Conservation (phyloP, 2,113 vertebrate species). For the Ciconia maguari region DNA sequence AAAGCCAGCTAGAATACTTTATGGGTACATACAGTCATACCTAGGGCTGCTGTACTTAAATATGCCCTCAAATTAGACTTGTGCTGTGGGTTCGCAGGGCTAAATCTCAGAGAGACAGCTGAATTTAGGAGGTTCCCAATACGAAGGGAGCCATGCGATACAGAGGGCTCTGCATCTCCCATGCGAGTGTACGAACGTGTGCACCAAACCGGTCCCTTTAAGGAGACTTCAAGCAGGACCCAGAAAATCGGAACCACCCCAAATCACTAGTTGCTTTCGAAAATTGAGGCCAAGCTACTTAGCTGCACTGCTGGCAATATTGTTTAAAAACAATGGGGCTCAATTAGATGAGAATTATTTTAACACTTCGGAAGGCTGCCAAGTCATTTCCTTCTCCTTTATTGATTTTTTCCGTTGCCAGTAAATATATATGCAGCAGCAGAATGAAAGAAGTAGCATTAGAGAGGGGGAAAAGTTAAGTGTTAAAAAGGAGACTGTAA, state of each 20-base stretch:
- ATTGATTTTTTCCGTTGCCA: constrained; percentile 54
- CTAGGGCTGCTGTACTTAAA: neutral
- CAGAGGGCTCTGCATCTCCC: fast-evolving
- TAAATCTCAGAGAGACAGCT: neutral
- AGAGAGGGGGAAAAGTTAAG: neutral
- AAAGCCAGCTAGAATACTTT: constrained; percentile 2
- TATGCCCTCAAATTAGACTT: neutral
- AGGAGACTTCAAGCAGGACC: neutral
- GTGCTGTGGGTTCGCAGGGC: neutral
- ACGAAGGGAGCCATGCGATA: fast-evolving
- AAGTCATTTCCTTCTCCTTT: constrained; percentile 53
- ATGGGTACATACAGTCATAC: neutral
- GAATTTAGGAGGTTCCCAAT: neutral
- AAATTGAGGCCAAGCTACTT: constrained; percentile 6
- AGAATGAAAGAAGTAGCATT: constrained; percentile 20
- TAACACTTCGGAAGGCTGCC: constrained; percentile 53
- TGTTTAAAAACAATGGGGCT: constrained; percentile 55
- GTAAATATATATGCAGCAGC: constrained; percentile 30
- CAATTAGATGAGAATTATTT: constrained; percentile 67
- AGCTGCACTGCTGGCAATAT: neutral
- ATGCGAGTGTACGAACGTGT: fast-evolving
- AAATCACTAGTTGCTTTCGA: neutral
- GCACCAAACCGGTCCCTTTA: neutral
- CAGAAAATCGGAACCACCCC: neutral
- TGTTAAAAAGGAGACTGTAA: constrained; percentile 52